These are phyloP conservation scores for Drosophila dunni DNA, from an alignment of 1,140 invertebrate genomes.

Conservation along the genomic window DNA sequence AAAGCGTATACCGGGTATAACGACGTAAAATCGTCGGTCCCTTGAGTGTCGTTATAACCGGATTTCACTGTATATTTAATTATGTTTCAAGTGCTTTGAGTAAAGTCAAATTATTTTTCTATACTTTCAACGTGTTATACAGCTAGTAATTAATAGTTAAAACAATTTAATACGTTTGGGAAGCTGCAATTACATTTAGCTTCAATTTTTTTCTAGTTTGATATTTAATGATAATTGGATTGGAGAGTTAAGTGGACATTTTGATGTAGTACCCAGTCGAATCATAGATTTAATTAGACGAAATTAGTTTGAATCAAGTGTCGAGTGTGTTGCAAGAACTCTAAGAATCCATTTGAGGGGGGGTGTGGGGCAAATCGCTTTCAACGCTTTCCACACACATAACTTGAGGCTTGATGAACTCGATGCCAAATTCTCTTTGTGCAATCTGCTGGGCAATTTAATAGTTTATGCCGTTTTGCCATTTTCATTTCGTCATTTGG, in stretches of 20 bases:
- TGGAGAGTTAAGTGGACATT: neutral
- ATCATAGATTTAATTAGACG: neutral
- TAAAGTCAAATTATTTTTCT: no score
- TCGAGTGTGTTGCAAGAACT: neutral
- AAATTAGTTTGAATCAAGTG: neutral
- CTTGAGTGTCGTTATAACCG: no score
- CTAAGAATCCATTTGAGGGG: no score
- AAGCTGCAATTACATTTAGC: no score
- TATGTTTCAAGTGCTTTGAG: no score
- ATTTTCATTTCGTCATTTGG: neutral
- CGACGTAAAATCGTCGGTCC: no score
- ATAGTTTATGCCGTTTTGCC: slow-evolving; percentile 19
- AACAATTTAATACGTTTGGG: no score
- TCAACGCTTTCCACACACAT: neutral
- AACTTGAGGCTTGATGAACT: neutral
- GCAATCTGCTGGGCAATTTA: slow-evolving; percentile 23
- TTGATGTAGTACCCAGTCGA: neutral
- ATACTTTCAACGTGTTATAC: no score
- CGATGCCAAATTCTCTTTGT: slow-evolving; percentile 25
- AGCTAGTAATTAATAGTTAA: no score
- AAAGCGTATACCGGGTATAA: no score
- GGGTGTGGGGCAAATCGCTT: neutral
- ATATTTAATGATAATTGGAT: neutral
- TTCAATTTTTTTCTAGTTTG: no score
- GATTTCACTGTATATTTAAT: no score